Evolutionary conservation across 2,113 vertebrate genomes (phyloP), one percentile per base, ranked within the genome.

Genomic region (Himantopus leucocephalus): DNA sequence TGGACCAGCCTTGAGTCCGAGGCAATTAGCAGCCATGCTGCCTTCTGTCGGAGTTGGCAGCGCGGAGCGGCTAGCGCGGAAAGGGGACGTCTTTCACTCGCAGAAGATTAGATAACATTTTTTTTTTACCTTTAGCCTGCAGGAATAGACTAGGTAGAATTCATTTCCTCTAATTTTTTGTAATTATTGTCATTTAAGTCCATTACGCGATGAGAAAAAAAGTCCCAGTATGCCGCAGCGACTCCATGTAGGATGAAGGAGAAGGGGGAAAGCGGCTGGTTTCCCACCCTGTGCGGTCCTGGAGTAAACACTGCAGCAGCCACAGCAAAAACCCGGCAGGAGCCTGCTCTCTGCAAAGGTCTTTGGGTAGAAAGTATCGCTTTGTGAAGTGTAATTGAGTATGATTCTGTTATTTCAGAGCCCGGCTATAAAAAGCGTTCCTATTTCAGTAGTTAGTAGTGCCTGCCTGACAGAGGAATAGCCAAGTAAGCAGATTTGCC

Each of bases 401-500:
- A 37, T 15, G 76, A 71, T 41, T 55, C 50, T 26, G 35, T 34
- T 68, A 83, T 74, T 92, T n/a, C 76, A 83, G 93, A 55, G 27
- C 64, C 79, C 1, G 2, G 88, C 90, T 94, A 66, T 74, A 41
- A 79, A 90, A 53, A 45, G 45, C 10, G 1, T 70, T 90, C 92
- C 58, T 59, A 45, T 93, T 77, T 75, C 59, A 73, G 93, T 9
- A 43, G 53, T 88, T 85, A 45, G 94, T 23, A 29, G 82, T 39
- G 75, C 70, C 84, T 77, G 85, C 74, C 87, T 45, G 27, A 67
- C 72, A 59, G 75, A 62, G 41, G 50, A 96, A 67, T 43, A 94
- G 95, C 91, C 63, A 39, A 92, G 78, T 64, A 82, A 94, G 95
- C 96, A 97, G 83, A 78, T 95, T 60, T 73, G 55, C 74, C 93